Percentiles rank a stretch among this genome's conserved stretches.
Evolutionary conservation across 2,113 vertebrate species (phyloP).

Genomic region (Aptenodytes patagonicus): DNA sequence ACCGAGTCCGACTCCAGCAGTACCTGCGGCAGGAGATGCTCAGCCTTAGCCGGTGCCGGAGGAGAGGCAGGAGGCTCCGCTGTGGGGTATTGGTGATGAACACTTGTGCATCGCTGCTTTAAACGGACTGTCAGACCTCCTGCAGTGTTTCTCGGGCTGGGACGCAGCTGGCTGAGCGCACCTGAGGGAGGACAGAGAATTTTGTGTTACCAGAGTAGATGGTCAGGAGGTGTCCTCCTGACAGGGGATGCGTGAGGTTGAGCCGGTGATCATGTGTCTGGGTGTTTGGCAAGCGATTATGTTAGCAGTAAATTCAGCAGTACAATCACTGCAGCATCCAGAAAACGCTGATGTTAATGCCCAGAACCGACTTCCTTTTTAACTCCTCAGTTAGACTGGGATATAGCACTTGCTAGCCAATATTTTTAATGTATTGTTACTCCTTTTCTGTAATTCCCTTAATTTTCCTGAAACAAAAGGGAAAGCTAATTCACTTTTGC

Average conservation of each 20-base stretch:
- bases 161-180: neutral
- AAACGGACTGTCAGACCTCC: rapidly evolving
- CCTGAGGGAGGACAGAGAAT: neutral
- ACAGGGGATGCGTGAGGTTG: neutral
- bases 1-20: neutral
- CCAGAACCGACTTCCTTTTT: neutral
- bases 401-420: neutral
- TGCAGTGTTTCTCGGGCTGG: neutral
- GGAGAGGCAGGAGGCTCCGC: neutral
- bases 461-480: neutral
- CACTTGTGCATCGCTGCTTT: rapidly evolving
- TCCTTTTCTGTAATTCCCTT: neutral
- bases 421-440: neutral
- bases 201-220: neutral
- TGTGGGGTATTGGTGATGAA: rapidly evolving
- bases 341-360: neutral
- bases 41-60: rapidly evolving
- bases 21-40: neutral
- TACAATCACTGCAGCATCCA: neutral
- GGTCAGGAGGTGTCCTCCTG: neutral
- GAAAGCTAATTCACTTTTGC: neutral
- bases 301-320: neutral
- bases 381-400: neutral
- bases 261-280: neutral
- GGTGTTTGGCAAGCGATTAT: neutral